Conservation (phyloP, 2,888 invertebrate genomes). For the Mimas tiliae region DNA sequence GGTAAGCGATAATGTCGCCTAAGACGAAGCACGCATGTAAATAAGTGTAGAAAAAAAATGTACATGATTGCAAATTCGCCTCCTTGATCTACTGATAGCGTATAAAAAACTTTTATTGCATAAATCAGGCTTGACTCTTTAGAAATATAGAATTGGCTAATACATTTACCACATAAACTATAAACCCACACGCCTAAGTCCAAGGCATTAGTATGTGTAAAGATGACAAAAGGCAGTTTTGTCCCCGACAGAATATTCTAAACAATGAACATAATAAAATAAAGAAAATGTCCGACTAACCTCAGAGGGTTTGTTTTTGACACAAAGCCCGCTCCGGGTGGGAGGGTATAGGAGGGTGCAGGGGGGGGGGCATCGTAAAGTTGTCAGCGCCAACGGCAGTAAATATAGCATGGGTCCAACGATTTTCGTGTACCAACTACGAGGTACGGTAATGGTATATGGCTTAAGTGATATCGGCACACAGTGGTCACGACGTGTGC, state of each 20-base stretch:
- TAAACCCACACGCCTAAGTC: not conserved
- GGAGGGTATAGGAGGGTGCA: slow-evolving; percentile 1
- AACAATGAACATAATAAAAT: slow-evolving; percentile 47
- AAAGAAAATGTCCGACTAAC: slow-evolving; percentile 47
- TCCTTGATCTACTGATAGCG: too few species aligned
- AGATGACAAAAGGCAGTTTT: slow-evolving; percentile 38
- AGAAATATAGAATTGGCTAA: too few species aligned
- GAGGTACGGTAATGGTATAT: slow-evolving; percentile 22
- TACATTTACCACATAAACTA: not conserved
- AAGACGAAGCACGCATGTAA: too few species aligned
- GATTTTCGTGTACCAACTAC: slow-evolving; percentile 1
- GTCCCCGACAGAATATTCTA: slow-evolving; percentile 33
- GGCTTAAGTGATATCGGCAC: slow-evolving; percentile 10
- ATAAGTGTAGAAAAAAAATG: too few species aligned
- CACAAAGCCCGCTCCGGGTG: slow-evolving; percentile 39
- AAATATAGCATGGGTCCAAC: slow-evolving; percentile 43
- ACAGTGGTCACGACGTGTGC: not conserved
- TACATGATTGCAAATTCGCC: too few species aligned
- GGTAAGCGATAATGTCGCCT: too few species aligned
- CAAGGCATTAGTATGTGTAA: slow-evolving; percentile 26
- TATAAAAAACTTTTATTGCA: too few species aligned
- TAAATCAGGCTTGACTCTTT: too few species aligned
- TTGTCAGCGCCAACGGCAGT: slow-evolving; percentile 49
- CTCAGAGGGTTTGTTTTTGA: slow-evolving; percentile 44
- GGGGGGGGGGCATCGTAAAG: slow-evolving; percentile 41